phyloP scores from a whole-genome alignment of 2,888 invertebrate species.

The Scelioninae gen. 2 region DNA sequence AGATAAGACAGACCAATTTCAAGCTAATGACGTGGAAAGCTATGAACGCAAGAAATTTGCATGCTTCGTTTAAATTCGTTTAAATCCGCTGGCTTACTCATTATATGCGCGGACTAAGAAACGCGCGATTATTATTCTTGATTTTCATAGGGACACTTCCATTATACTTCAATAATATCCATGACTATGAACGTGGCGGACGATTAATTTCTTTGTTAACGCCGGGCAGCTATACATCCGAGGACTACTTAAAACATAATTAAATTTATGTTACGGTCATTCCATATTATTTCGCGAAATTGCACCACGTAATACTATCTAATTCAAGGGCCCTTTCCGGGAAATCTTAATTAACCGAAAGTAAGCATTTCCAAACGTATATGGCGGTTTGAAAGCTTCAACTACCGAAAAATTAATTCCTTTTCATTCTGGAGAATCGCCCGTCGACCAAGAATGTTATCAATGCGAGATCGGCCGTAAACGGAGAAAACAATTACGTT shows the following conservation, averaged over 20 bases:
- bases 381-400: not conserved
- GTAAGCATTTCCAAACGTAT: conserved; percentile 19
- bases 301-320: conserved; percentile 15
- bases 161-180: conserved; percentile 42
- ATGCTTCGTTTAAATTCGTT: conserved; percentile 61
- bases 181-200: conserved; percentile 33
- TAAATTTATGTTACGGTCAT: conserved; percentile 39
- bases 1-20: conserved; percentile 60
- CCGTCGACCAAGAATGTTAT: too few species aligned
- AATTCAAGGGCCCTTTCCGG: conserved; percentile 12
- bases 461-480: too few species aligned
- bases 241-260: conserved; percentile 28
- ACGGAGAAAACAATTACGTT: too few species aligned
- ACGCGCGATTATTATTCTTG: conserved; percentile 43
- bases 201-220: conserved; percentile 51
- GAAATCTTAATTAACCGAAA: conserved; percentile 27
- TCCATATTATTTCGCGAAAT: conserved; percentile 30
- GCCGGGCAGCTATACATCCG: conserved; percentile 7
- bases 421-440: too few species aligned
- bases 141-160: conserved; percentile 43
- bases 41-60: conserved; percentile 61
- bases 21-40: conserved; percentile 61
- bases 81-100: conserved; percentile 52
- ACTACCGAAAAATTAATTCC: too few species aligned
- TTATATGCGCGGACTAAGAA: conserved; percentile 42